phyloP scores from a whole-genome alignment of 2,888 invertebrate species.

The Tenthredo amoena region DNA sequence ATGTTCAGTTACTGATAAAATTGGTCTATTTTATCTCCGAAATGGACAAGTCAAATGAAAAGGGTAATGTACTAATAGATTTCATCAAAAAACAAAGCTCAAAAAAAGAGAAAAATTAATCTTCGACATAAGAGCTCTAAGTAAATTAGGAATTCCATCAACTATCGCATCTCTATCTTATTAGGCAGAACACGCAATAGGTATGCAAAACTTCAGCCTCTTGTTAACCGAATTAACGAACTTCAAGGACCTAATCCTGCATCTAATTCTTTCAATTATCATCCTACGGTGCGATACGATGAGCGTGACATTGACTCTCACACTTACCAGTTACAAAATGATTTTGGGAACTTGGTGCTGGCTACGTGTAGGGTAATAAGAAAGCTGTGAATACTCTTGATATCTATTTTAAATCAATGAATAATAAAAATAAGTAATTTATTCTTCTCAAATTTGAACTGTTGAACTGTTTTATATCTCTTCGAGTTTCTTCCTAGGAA shows the following conservation, averaged over 20 bases:
- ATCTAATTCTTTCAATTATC: not conserved
- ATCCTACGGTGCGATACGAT: not conserved
- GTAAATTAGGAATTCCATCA: not conserved
- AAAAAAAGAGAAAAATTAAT: not conserved
- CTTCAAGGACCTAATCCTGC: not conserved
- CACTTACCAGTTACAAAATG: slow-evolving; percentile 3
- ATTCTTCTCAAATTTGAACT: not conserved
- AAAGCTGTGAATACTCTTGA: not conserved
- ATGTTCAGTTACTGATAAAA: not conserved
- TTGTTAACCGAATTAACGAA: not conserved
- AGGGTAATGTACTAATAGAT: not conserved
- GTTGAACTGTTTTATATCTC: not conserved
- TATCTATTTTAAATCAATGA: not conserved
- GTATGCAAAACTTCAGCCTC: slow-evolving; percentile 39
- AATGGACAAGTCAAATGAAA: slow-evolving; percentile 30
- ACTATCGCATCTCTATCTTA: not conserved
- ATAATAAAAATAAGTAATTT: not conserved
- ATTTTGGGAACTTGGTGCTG: slow-evolving; percentile 16
- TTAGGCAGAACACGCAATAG: slow-evolving; percentile 2
- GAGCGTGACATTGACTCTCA: not conserved
- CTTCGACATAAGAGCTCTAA: not conserved
- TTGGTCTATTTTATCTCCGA: not conserved
- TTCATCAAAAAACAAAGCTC: not conserved
- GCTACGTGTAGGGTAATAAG: not conserved
- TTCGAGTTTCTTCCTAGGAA: not conserved